Percentiles rank a stretch among this genome's conserved stretches.
Conservation (phyloP, 2,797 vertebrate genomes). For the Sitta carolinensis region DNA sequence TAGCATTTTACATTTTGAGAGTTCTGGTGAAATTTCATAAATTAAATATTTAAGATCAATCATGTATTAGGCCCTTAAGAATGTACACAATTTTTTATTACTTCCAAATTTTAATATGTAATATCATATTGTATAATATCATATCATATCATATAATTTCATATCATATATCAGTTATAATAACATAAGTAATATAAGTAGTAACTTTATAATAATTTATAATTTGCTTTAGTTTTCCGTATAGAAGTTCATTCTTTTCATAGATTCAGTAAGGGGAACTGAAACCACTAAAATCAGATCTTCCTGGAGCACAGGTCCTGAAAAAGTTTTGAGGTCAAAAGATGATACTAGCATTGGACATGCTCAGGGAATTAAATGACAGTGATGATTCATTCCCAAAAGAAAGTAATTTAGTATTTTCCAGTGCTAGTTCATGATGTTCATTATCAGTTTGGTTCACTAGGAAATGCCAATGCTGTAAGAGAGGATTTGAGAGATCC, state of each 20-base stretch:
- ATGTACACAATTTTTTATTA: background rate
- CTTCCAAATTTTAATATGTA: background rate
- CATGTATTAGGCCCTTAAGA: background rate
- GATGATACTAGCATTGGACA: background rate
- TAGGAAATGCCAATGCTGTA: background rate
- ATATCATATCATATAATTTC: too few relatives aligned
- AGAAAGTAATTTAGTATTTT: background rate
- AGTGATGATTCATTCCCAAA: background rate
- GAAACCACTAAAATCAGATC: background rate
- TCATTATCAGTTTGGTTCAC: background rate
- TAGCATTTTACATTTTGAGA: background rate
- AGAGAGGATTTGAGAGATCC: background rate
- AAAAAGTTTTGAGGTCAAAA: background rate
- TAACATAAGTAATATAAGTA: background rate
- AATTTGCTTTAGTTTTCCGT: background rate
- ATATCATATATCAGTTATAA: too few relatives aligned
- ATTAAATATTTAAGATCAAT: background rate
- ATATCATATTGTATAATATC: too few relatives aligned
- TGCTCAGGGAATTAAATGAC: background rate
- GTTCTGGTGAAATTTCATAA: background rate
- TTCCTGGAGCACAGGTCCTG: background rate
- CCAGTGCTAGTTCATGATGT: accelerated
- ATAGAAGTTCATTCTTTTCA: background rate
- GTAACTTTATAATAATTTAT: background rate
- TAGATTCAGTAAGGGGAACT: background rate